Evolutionary conservation across 2,888 invertebrate species (phyloP), one percentile per base, ranked within the genome.

Genomic region (Eubasilissa splendida): DNA sequence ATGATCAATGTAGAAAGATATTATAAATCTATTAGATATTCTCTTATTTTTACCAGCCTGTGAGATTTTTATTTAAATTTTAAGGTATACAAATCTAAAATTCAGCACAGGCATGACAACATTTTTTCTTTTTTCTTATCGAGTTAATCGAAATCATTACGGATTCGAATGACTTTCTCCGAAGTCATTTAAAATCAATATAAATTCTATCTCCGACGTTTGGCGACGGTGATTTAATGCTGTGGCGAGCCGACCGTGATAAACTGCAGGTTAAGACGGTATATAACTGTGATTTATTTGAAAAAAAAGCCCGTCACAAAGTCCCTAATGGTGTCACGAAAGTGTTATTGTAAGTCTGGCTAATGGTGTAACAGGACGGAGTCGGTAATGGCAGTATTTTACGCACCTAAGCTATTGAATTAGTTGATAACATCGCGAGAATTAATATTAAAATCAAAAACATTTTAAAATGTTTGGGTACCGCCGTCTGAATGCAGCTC

Each of bases 141-240:
- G n/a, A 4, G n/a, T 58, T 58, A 58, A 4, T 58, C n/a, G n/a
- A 58, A 58, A 11, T 58, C n/a, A n/a, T 58, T n/a, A 58, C n/a
- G 3, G 2, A n/a, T 58, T n/a, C 9, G 58, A n/a, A 58, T n/a
- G 58, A 11, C n/a, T 58, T 58, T n/a, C 11, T 9, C 58, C 12
- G 58, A 8, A 9, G n/a, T 58, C 58, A 58, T 58, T 58, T 58
- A n/a, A 58, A 58, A 58, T 58, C 58, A 58, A 58, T 58, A 58
- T 58, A 58, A 2, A 58, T 58, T 58, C 58, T 42, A n/a, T n/a
- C 58, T 58, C n/a, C 58, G 58, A 58, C 58, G 2, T 58, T 58
- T n/a, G 58, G 12, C 12, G 12, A n/a, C 8, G 58, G 11, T 58
- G 58, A 58, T 58, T 58, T 58, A 58, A 58, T 1, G 9, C 58